Conservation (phyloP, 30 jellyfish, hydroid and myxozoan species). For the Hydra vulgaris region DNA sequence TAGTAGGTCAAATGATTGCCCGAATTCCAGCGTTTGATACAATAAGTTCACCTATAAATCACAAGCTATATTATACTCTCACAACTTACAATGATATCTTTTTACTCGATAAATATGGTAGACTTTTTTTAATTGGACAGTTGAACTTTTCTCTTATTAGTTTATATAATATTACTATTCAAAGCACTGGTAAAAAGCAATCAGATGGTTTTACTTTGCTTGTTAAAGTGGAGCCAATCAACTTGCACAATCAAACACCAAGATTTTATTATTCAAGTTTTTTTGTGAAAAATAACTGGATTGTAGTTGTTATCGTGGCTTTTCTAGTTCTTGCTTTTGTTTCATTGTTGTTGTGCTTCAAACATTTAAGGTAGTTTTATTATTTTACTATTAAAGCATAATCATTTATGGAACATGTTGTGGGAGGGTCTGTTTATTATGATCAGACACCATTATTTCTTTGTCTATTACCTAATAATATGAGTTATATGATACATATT, state of each 20-base stretch:
- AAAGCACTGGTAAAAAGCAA: background rate
- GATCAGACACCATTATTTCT: too few species aligned
- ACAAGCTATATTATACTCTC: background rate
- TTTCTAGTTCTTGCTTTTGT: too few species aligned
- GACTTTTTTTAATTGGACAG: background rate
- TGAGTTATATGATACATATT: too few species aligned
- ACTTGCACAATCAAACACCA: background rate
- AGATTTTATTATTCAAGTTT: background rate
- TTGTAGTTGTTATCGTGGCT: too few species aligned
- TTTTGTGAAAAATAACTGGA: too few species aligned
- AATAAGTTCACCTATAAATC: too few species aligned
- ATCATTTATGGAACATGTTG: too few species aligned
- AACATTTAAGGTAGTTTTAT: too few species aligned
- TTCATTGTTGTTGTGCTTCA: too few species aligned
- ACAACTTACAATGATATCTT: background rate
- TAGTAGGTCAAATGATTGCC: background rate
- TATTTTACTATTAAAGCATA: too few species aligned
- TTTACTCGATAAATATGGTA: background rate
- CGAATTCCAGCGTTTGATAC: background rate
- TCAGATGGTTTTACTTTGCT: background rate
- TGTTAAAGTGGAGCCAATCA: background rate
- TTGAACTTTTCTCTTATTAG: background rate
- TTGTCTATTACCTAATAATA: too few species aligned
- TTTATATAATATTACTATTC: background rate
- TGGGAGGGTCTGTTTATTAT: too few species aligned